Evolutionary conservation across 2,797 vertebrate species (phyloP), one percentile per base, ranked within the genome.

Genomic region (Syngnathus acus): DNA sequence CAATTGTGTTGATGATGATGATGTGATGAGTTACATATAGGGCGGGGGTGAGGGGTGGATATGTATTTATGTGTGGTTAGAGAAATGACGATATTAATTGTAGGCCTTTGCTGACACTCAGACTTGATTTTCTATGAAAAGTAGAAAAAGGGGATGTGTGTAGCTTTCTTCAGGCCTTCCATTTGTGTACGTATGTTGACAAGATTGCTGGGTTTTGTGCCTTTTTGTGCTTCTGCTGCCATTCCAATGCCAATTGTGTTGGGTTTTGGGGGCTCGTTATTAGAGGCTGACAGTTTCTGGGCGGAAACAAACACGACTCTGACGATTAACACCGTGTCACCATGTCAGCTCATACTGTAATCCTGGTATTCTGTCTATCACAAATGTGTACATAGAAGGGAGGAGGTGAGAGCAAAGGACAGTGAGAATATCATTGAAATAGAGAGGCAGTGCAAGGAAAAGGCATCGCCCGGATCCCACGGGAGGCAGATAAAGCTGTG

Each of bases 241-340:
- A 84, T 85, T 84, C 77, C 68, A 51, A 65, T 63, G 68, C 78
- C 85, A 84, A 86, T 88, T 88, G 85, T 86, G 85, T 85, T 76
- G 79, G 82, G 77, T 79, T 86, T 85, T 80, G 80, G 84, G 82
- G 76, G 70, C 79, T 90, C 76, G 81, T 89, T 88, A 88, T 89
- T 87, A 88, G 82, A 87, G 84, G 86, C 79, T 86, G 82, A 87
- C 87, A 87, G 88, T 84, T 87, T 88, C 84, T 87, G 88, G 88
- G 87, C 87, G 84, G 88, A 85, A 88, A 89, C 87, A 89, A 88
- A 87, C 86, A 88, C 76, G 84, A 85, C 78, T 85, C 84, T 78
- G 80, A 81, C 82, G 84, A 90, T 88, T 89, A 88, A 85, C 86
- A 87, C 87, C 79, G 9, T 89, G 84, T 89, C 89, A 86, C 82